Evolutionary conservation across 2,113 vertebrate genomes (phyloP), one percentile per base, ranked within the genome.

Genomic region (Aphelocoma coerulescens): DNA sequence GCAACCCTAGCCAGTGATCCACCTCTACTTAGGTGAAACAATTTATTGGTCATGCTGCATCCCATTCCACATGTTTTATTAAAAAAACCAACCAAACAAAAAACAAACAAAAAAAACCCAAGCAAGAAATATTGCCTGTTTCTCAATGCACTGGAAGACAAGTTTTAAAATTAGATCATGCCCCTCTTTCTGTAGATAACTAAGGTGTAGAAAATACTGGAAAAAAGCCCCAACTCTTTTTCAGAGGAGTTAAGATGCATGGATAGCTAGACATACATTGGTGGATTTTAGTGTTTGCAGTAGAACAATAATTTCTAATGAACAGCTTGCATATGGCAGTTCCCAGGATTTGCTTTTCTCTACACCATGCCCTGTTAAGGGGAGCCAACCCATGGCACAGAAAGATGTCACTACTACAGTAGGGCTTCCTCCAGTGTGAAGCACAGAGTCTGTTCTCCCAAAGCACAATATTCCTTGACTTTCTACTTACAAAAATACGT

Each of bases 341-440:
- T 74, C 16, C 15, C 7, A n/a, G 17, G 19, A 17, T 44, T 21
- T 91, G 55, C 33, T 85, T 8, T 67, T 62, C 17, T 67, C 44
- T 39, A 74, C n/a, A 32, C 6, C 27, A 8, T 39, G 26, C 11
- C 23, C 55, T 67, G 12, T 9, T 59, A 46, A 81, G 7, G 7
- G 32, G 20, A 58, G 14, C 13, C 7, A 20, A 21, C 7, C 7
- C 17, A 5, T 8, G 8, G 41, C 41, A 43, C 1, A 39, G 55
- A 87, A 84, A 28, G 35, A 37, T 57, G 4, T 24, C 59, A 67
- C 15, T n/a, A 16, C 51, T n/a, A 8, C 37, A 46, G 22, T 5
- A n/a, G 32, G 23, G 3, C 30, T 88, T 71, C 52, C 0, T 0
- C 7, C 22, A 69, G 19, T 12, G 32, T 6, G 1, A 80, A 44